Conservation (phyloP, 1,140 invertebrate species). For the Sycophaga agraensis region DNA sequence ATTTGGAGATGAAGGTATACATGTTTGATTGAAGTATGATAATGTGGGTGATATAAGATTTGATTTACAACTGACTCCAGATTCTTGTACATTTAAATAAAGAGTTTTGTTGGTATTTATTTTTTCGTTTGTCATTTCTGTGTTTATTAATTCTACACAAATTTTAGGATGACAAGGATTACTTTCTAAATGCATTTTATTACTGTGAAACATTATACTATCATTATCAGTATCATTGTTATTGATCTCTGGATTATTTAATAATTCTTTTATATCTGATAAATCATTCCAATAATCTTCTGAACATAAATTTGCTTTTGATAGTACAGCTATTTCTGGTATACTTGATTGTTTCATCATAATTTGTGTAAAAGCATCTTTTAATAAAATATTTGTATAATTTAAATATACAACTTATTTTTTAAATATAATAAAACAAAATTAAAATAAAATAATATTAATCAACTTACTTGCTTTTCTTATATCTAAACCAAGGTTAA, state of each 20-base stretch:
- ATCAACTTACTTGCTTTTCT: constrained; percentile 38
- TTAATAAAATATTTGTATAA: constrained; percentile 7
- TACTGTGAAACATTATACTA: background rate
- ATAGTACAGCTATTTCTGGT: constrained; percentile 41
- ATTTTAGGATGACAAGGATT: constrained; percentile 7
- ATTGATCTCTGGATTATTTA: constrained; percentile 12
- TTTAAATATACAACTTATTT: background rate
- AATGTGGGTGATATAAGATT: constrained; percentile 44
- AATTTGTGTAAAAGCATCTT: constrained; percentile 48
- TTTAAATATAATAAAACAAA: background rate
- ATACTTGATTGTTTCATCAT: constrained; percentile 46
- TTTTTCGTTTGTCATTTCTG: constrained; percentile 10
- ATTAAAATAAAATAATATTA: constrained; percentile 2
- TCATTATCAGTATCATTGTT: background rate
- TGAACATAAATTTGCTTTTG: constrained; percentile 30
- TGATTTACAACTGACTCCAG: constrained; percentile 1
- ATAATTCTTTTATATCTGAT: constrained; percentile 36
- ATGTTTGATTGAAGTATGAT: constrained; percentile 32
- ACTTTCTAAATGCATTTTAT: background rate
- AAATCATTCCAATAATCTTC: constrained; percentile 48
- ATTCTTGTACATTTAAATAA: constrained; percentile 7
- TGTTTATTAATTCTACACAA: background rate
- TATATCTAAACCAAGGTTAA: constrained; percentile 39
- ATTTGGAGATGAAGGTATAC: constrained; percentile 40
- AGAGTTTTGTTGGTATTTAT: constrained; percentile 14